phyloP scores from a whole-genome alignment of 2,113 vertebrate species.

The Chaetura pelagica region DNA sequence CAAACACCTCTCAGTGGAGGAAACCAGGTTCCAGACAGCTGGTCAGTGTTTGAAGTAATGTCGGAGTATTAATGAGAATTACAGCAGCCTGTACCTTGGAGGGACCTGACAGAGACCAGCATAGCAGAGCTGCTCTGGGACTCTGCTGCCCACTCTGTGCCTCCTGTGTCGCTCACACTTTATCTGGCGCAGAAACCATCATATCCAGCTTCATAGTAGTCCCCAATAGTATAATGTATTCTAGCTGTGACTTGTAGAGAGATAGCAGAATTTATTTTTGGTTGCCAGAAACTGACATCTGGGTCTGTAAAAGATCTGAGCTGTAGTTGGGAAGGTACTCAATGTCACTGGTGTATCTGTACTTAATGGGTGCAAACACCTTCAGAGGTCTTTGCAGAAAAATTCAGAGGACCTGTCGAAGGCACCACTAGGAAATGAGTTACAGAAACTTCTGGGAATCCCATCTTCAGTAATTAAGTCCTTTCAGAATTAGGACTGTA shows the following conservation, averaged over 20 bases:
- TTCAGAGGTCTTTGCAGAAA: neutral
- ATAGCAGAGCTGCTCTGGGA: neutral
- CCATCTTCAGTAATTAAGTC: neutral
- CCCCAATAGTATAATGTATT: neutral
- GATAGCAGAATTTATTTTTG: neutral
- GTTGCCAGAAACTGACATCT: neutral
- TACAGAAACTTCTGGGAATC: neutral
- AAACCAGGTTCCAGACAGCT: neutral
- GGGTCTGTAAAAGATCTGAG: neutral
- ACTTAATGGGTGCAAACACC: neutral
- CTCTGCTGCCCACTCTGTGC: neutral
- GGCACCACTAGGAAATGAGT: neutral
- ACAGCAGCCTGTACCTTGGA: neutral
- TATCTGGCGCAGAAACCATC: neutral
- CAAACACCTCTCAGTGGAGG: neutral
- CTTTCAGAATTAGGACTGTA: neutral
- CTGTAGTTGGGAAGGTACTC: neutral
- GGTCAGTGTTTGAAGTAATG: neutral
- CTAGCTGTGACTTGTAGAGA: neutral
- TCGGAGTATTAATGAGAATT: neutral
- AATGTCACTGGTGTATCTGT: neutral
- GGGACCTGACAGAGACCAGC: neutral
- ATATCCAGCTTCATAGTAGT: neutral
- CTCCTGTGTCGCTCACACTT: neutral
- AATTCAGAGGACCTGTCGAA: neutral